Evolutionary conservation across 2,797 vertebrate species (phyloP), one percentile per base, ranked within the genome.

Genomic region (Eidolon dupreanum): DNA sequence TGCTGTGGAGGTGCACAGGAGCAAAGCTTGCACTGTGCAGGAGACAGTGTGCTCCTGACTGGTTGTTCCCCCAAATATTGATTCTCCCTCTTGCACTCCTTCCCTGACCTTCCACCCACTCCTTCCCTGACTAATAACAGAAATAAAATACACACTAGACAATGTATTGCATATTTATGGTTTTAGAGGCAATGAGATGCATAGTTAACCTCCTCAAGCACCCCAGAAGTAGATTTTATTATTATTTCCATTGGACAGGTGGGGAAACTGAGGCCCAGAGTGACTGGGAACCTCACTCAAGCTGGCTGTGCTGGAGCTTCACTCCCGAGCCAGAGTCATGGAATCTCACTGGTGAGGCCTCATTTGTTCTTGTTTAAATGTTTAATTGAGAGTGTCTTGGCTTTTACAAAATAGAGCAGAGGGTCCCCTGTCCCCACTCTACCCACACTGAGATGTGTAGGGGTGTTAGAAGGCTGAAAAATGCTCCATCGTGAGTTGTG

Each of bases 401-500:
- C 43, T 38, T n/a, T n/a, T 6, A 13, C 12, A 49, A 49, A 49
- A 16, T 49, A 49, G 49, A 49, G 49, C 49, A 16, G 49, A 49
- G 49, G 49, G 49, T 49, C 49, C 49, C 49, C 49, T 49, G 49
- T 49, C 15, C 49, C 49, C 49, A 1, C 49, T 49, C 49, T 13
- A 49, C 13, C 46, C 46, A 13, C 46, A 49, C 49, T 49, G 15
- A 46, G 57, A 33, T 12, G 11, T 33, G 24, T 57, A 49, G 31
- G 28, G 16, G 20, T 41, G 11, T 28, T 31, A 10, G 8, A n/a
- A 20, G 51, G 41, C 28, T 12, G 2, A 12, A 51, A 41, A 79
- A 19, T 3, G 17, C 17, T 33, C 41, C 15, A 1, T 53, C 41
- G 0, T 53, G 49, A 16, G 36, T 1, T 15, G 1, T 73, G 46